A percentile compares a stretch with the other conserved stretches of the same genome.
phyloP scores from a whole-genome alignment of 2,888 invertebrate species.

The Embidobia sp. region DNA sequence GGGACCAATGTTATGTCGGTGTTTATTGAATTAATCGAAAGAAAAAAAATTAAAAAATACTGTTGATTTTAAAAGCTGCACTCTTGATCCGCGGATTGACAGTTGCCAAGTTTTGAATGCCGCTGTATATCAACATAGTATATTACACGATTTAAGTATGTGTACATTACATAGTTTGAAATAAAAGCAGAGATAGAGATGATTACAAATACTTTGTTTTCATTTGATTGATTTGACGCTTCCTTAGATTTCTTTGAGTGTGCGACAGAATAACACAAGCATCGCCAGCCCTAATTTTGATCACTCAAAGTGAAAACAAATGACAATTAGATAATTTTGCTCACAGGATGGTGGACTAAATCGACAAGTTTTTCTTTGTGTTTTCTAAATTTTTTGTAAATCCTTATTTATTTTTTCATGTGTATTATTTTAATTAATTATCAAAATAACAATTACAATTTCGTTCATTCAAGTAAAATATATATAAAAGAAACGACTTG shows the following conservation, averaged over 20 bases:
- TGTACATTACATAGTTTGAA: slow-evolving; percentile 61
- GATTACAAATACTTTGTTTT: slow-evolving; percentile 50
- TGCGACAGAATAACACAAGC: no score
- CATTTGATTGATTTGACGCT: no score
- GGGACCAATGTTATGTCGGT: no score
- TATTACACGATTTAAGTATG: slow-evolving; percentile 60
- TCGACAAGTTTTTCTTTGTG: background rate
- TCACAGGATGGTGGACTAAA: background rate
- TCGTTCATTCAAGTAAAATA: no score
- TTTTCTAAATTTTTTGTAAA: slow-evolving; percentile 15
- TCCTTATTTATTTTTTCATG: background rate
- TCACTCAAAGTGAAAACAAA: slow-evolving; percentile 31
- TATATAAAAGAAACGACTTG: no score
- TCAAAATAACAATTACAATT: no score
- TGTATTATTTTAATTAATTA: no score
- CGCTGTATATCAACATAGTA: slow-evolving; percentile 59
- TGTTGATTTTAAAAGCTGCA: slow-evolving; percentile 56
- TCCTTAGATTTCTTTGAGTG: no score
- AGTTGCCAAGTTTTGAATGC: slow-evolving; percentile 65
- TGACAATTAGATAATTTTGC: slow-evolving; percentile 16
- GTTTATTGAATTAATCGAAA: no score
- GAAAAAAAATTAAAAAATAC: background rate
- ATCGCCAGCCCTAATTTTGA: no score
- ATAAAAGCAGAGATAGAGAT: slow-evolving; percentile 62
- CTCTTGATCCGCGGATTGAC: slow-evolving; percentile 59